Percentiles rank a stretch among this genome's conserved stretches.
Conservation (phyloP, 2,797 vertebrate species). For the Tadarida brasiliensis region DNA sequence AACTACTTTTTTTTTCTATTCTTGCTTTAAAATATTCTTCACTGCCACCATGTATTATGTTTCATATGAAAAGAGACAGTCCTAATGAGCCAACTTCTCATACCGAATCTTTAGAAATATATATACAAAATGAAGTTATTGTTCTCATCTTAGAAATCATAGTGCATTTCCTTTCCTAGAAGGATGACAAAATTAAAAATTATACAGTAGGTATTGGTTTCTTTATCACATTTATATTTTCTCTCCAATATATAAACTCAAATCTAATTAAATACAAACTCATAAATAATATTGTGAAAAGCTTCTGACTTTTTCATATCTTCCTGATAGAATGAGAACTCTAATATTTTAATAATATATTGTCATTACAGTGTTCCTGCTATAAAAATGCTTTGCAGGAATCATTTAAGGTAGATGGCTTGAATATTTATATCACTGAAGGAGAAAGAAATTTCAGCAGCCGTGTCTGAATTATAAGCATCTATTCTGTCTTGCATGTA, state of each 20-base stretch:
- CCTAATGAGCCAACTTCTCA: not conserved
- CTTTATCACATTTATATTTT: constrained; percentile 46
- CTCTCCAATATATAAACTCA: not conserved
- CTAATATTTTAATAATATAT: constrained; percentile 69
- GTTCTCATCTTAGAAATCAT: constrained; percentile 15
- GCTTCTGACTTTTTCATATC: constrained; percentile 56
- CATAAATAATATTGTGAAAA: constrained; percentile 48
- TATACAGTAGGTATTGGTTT: constrained; percentile 5
- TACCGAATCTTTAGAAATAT: constrained; percentile 26
- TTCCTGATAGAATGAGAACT: constrained; percentile 57
- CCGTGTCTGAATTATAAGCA: constrained; percentile 62
- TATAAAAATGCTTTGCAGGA: constrained; percentile 63
- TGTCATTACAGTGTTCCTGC: constrained; percentile 49
- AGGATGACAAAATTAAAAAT: constrained; percentile 25
- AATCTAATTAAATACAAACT: constrained; percentile 37
- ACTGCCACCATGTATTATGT: not conserved
- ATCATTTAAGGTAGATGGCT: constrained; percentile 62
- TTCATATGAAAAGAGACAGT: constrained; percentile 43
- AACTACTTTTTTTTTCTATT: constrained; percentile 23
- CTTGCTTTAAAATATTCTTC: constrained; percentile 31
- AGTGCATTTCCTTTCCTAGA: constrained; percentile 9
- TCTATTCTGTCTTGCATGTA: constrained; percentile 67
- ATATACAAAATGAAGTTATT: constrained; percentile 35
- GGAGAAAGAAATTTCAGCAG: constrained; percentile 68
- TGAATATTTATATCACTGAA: constrained; percentile 71